Conservation (phyloP, 2,113 vertebrate genomes). For the Lycaon pictus region DNA sequence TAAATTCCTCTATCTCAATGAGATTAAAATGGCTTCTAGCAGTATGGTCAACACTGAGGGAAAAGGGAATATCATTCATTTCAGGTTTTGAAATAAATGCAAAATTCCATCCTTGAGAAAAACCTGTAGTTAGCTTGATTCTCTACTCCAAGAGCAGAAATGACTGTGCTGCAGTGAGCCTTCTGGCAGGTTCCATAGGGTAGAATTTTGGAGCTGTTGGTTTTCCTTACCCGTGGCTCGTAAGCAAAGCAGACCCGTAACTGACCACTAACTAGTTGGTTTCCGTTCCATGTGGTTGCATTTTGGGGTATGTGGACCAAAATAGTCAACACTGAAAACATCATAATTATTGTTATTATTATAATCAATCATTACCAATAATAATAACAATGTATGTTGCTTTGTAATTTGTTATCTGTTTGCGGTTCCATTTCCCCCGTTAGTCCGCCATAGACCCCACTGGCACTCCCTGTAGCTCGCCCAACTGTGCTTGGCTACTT, state of each 20-base stretch:
- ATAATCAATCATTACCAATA: background rate
- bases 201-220: background rate
- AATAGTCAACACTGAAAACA: background rate
- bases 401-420: slow-evolving; percentile 1
- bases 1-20: background rate
- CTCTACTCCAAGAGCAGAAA: background rate
- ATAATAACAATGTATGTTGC: background rate
- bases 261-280: background rate
- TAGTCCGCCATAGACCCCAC: background rate
- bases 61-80: slow-evolving; percentile 23
- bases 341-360: background rate
- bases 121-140: background rate
- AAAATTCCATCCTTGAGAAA: background rate
- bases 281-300: background rate
- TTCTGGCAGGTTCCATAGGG: background rate
- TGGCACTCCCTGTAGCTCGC: too few relatives aligned
- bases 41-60: background rate
- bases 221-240: background rate
- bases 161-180: background rate
- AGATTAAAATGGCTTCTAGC: background rate
- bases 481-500: background rate
- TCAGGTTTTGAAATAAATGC: slow-evolving; percentile 39
- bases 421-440: background rate
- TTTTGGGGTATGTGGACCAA: background rate
- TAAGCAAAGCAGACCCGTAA: background rate